These are phyloP conservation scores for Diuraphis noxia DNA, from an alignment of 1,140 invertebrate genomes.

Conservation along the genomic window DNA sequence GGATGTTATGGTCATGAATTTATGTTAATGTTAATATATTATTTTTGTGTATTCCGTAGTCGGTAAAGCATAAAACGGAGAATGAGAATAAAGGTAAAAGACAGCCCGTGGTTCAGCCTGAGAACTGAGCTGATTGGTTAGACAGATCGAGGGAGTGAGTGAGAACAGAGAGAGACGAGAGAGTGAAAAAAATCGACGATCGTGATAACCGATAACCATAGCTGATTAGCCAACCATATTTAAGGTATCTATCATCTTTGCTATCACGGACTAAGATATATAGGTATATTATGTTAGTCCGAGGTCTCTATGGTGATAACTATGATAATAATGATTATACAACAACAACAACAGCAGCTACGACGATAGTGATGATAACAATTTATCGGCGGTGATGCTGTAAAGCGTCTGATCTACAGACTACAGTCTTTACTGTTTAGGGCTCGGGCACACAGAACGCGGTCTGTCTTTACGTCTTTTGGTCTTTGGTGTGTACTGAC, in stretches of 20 bases:
- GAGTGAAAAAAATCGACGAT: background rate
- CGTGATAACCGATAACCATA: background rate
- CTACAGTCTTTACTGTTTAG: no score
- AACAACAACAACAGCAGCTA: background rate
- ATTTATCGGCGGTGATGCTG: background rate
- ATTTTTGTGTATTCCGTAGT: background rate
- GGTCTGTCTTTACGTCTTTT: no score
- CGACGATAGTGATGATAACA: background rate
- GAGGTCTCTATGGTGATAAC: background rate
- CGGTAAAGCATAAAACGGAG: no score
- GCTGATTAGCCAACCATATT: background rate
- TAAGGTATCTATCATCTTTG: no score
- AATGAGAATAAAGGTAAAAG: background rate
- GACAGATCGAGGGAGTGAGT: background rate
- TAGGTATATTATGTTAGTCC: no score
- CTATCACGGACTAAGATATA: no score
- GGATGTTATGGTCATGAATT: background rate
- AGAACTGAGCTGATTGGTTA: background rate
- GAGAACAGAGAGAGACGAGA: background rate
- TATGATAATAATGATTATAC: background rate
- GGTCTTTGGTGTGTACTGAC: no score
- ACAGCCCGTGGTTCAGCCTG: background rate
- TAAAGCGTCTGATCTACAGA: no score
- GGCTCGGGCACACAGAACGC: no score
- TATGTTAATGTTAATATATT: no score